These are phyloP conservation scores for Solea solea DNA, from an alignment of 2,113 vertebrate species.

Conservation along the genomic window DNA sequence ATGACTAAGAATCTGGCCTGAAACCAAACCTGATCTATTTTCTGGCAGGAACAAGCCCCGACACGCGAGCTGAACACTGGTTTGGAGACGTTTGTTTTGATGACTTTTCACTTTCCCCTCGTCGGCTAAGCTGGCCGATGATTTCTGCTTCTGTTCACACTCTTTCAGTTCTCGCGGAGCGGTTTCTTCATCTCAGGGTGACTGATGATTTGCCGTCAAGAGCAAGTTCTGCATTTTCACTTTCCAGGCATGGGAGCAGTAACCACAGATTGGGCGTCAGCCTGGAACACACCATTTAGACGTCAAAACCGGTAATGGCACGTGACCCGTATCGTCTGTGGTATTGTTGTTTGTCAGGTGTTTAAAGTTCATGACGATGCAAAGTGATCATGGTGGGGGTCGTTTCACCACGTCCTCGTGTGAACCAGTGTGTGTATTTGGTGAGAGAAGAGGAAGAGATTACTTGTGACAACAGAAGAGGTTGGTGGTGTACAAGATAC, in stretches of 20 bases:
- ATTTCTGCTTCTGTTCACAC: slow-evolving; percentile 25
- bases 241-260: slow-evolving; percentile 50
- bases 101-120: slow-evolving; percentile 12
- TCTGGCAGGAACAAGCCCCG: slow-evolving; percentile 1
- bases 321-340: slow-evolving; percentile 35
- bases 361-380: slow-evolving; percentile 44
- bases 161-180: slow-evolving; percentile 17
- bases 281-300: slow-evolving; percentile 42
- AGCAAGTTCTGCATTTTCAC: slow-evolving; percentile 51
- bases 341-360: slow-evolving; percentile 53
- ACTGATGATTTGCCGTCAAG: slow-evolving; percentile 60
- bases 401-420: background rate
- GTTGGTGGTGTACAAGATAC: slow-evolving; percentile 27
- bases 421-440: slow-evolving; percentile 14
- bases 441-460: slow-evolving; percentile 42
- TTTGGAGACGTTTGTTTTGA: slow-evolving; percentile 19
- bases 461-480: slow-evolving; percentile 48
- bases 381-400: slow-evolving; percentile 33
- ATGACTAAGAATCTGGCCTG: background rate
- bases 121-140: slow-evolving; percentile 15
- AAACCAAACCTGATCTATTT: slow-evolving; percentile 1
- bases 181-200: slow-evolving; percentile 31
- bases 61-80: background rate
- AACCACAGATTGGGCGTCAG: slow-evolving; percentile 62
- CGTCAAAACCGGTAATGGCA: slow-evolving; percentile 54